A percentile compares a stretch with the other conserved stretches of the same genome.
Evolutionary conservation across 2,888 invertebrate species (phyloP).

Genomic region (Lottia scabra): DNA sequence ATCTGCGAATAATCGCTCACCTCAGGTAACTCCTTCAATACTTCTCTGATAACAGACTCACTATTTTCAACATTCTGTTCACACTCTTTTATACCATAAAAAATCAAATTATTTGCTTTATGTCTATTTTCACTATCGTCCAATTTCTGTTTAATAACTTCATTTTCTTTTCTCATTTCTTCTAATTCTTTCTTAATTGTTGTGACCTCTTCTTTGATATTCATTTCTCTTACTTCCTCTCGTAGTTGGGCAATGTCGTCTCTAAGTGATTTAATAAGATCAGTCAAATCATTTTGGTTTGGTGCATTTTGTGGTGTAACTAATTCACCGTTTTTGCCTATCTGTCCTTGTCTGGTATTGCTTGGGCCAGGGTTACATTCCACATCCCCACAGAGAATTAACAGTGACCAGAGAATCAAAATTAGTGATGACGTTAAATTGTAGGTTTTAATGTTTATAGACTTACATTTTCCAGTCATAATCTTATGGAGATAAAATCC

Average conservation of each 20-base stretch:
- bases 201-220: constrained; percentile 1
- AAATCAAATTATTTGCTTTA: constrained; percentile 2
- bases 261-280: not conserved
- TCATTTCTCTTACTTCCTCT: not conserved
- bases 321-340: not conserved
- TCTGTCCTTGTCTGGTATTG: not conserved
- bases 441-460: not conserved
- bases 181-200: not conserved
- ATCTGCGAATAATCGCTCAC: constrained; percentile 1
- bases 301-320: not conserved
- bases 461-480: not conserved
- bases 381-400: not conserved
- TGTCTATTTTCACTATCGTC: not conserved
- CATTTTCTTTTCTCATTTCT: constrained; percentile 1
- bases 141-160: not conserved
- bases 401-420: not conserved
- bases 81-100: not conserved
- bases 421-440: not conserved
- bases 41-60: not conserved
- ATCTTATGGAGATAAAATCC: not conserved
- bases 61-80: not conserved
- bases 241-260: not conserved
- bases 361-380: not conserved
- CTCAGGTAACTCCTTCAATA: not conserved
- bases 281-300: not conserved